Conservation (phyloP, 2,113 vertebrate genomes). For the Drymodes brunneopygia region DNA sequence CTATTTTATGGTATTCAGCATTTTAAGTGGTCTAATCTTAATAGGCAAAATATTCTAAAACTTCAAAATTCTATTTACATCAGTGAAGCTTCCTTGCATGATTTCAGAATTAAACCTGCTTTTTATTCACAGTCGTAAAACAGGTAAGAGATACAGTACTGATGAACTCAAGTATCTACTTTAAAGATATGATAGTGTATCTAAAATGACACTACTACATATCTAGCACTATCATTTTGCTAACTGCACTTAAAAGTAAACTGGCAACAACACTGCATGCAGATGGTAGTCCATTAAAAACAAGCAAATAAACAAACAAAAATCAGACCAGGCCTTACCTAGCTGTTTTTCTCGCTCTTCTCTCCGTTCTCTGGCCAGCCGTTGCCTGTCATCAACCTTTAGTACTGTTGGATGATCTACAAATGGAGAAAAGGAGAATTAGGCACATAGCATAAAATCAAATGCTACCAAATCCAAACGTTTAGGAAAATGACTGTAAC, state of each 20-base stretch:
- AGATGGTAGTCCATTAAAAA: background rate
- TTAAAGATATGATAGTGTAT: background rate
- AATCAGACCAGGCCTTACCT: conserved; percentile 67
- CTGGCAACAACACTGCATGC: background rate
- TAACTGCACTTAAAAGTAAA: background rate
- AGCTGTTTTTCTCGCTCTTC: conserved; percentile 87
- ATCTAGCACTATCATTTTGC: background rate
- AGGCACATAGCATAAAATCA: background rate
- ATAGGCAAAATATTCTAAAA: background rate
- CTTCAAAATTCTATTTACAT: background rate
- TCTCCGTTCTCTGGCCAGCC: conserved; percentile 88
- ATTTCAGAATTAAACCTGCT: background rate
- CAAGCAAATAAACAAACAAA: background rate
- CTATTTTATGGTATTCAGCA: background rate
- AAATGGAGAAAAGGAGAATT: background rate
- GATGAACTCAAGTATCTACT: background rate
- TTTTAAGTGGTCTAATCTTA: background rate
- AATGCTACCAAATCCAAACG: background rate
- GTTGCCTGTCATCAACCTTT: conserved; percentile 90
- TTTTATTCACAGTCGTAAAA: background rate
- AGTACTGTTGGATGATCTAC: conserved; percentile 80
- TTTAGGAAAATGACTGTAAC: background rate
- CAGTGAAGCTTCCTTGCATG: background rate
- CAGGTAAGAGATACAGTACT: background rate
- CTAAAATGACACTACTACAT: background rate